Conservation (phyloP, 2,113 vertebrate species). For the Cyanoderma ruficeps region DNA sequence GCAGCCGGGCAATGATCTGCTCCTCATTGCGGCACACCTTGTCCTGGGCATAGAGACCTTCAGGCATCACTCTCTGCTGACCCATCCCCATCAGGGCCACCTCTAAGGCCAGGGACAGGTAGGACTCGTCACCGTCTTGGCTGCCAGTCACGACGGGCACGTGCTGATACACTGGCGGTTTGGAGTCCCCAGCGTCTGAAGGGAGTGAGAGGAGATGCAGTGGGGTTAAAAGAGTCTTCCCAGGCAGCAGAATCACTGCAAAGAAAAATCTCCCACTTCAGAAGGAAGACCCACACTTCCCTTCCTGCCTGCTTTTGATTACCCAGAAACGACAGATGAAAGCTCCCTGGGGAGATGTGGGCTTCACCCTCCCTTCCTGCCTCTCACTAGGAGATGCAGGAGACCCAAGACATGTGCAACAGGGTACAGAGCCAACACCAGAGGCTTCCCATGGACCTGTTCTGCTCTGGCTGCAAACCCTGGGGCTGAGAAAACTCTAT, state of each 20-base stretch:
- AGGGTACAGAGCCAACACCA: not conserved
- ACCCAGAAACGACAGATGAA: not conserved
- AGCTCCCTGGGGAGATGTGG: not conserved
- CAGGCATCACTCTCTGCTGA: conserved; percentile 97
- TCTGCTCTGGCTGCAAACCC: not conserved
- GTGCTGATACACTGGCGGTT: conserved; percentile 91
- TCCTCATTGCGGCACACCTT: conserved; percentile 98
- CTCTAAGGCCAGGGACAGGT: conserved; percentile 93
- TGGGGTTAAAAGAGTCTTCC: not conserved
- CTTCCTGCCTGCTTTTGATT: not conserved
- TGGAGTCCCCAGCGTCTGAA: conserved; percentile 87
- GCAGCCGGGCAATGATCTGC: conserved; percentile 91
- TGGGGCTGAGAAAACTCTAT: not conserved
- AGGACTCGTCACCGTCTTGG: conserved; percentile 86
- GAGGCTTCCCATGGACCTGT: not conserved
- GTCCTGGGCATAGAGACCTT: conserved; percentile 95
- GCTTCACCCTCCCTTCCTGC: not conserved
- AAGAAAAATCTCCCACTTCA: not conserved
- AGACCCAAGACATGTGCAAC: not conserved
- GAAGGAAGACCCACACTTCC: not conserved
- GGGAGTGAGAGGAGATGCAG: not conserved
- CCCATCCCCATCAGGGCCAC: conserved; percentile 98
- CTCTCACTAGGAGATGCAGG: not conserved
- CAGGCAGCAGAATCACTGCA: not conserved
- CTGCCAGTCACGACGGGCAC: conserved; percentile 82